Conservation (phyloP, 30 jellyfish, hydroid and myxozoan species). For the Rhopilema esculentum region DNA sequence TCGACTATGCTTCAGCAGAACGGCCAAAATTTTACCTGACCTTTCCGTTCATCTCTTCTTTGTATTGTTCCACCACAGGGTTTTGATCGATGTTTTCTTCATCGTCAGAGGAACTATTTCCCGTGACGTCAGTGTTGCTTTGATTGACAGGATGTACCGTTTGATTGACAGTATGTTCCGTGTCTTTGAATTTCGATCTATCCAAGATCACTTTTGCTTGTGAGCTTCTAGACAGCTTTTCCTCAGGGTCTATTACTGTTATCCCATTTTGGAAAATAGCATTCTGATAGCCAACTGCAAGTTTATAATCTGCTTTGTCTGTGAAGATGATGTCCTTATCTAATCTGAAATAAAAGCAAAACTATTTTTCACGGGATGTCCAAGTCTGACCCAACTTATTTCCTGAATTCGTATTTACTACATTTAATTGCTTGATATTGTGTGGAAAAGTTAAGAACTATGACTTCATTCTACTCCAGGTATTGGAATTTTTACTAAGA, state of each 20-base stretch:
- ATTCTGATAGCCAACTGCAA: constrained; percentile 52
- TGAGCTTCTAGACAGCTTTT: neutral
- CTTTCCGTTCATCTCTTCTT: constrained; percentile 68
- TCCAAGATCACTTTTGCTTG: neutral
- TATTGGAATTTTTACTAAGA: no score
- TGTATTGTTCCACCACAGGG: constrained; percentile 45
- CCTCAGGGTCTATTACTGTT: neutral
- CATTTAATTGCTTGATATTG: no score
- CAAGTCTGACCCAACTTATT: no score
- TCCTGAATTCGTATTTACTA: no score
- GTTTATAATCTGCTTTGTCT: constrained; percentile 39
- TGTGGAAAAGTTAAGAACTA: no score
- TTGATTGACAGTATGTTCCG: no score
- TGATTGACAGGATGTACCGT: neutral
- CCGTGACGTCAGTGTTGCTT: neutral
- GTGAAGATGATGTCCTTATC: constrained; percentile 48
- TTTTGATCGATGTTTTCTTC: constrained; percentile 77
- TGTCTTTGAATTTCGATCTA: neutral
- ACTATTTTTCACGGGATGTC: no score
- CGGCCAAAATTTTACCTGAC: constrained; percentile 73
- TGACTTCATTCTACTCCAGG: no score
- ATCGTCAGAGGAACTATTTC: constrained; percentile 19
- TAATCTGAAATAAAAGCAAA: constrained; percentile 32
- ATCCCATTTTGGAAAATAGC: constrained; percentile 11
- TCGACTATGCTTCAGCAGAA: no score